These are phyloP conservation scores for Apoda limacodes DNA, from an alignment of 2,888 invertebrate species.

Conservation along the genomic window DNA sequence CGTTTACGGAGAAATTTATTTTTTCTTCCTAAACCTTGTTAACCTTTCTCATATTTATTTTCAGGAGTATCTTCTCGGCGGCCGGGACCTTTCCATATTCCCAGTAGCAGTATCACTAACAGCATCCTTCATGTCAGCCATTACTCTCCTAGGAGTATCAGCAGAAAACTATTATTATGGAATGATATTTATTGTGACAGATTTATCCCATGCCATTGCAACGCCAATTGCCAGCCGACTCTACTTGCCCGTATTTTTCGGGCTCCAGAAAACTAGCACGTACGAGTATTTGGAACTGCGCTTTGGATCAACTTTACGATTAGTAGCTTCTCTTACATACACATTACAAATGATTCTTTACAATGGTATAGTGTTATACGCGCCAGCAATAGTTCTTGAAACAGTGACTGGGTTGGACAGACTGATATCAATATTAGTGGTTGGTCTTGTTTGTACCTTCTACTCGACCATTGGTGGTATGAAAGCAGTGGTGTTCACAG, in stretches of 20 bases:
- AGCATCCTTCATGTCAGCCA: slow-evolving; percentile 95
- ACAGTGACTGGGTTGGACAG: slow-evolving; percentile 85
- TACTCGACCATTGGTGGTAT: slow-evolving; percentile 91
- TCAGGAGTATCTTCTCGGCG: slow-evolving; percentile 86
- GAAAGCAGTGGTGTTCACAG: slow-evolving; percentile 91
- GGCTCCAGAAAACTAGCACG: slow-evolving; percentile 85
- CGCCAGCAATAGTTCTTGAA: slow-evolving; percentile 91
- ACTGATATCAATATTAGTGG: slow-evolving; percentile 77
- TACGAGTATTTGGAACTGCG: slow-evolving; percentile 93
- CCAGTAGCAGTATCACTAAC: slow-evolving; percentile 91
- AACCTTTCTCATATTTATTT: too few relatives aligned
- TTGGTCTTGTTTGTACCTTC: slow-evolving; percentile 85
- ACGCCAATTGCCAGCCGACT: slow-evolving; percentile 82
- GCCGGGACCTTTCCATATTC: slow-evolving; percentile 80
- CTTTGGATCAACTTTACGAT: slow-evolving; percentile 81
- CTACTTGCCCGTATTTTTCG: slow-evolving; percentile 88
- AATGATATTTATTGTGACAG: slow-evolving; percentile 82
- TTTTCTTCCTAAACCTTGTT: too few relatives aligned
- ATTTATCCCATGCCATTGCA: slow-evolving; percentile 79
- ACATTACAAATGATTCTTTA: slow-evolving; percentile 91
- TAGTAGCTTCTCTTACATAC: slow-evolving; percentile 86
- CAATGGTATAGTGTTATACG: slow-evolving; percentile 93
- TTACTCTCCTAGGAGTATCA: slow-evolving; percentile 89
- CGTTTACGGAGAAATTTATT: too few relatives aligned
- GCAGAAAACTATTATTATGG: slow-evolving; percentile 89